Evolutionary conservation across 2,888 invertebrate genomes (phyloP), one percentile per base, ranked within the genome.

Genomic region (Eristalinus aeneus): DNA sequence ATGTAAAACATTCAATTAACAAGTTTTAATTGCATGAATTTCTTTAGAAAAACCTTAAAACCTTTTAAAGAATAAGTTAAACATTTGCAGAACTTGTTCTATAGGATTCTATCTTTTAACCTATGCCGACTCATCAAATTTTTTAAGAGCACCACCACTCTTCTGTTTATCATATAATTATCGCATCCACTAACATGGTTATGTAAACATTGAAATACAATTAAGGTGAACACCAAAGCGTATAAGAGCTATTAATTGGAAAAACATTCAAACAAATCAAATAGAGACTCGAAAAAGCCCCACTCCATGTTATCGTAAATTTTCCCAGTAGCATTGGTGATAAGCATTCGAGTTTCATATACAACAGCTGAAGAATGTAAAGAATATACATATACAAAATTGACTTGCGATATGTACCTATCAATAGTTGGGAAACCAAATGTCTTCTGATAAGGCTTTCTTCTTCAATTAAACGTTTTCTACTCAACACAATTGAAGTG

Each of bases 121-220:
- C 20, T 22, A 53, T 56, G 56, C 64, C 71, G 63, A 56, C 54
- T 23, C 31, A 71, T 65, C 58, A 67, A 78, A 79, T 34, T 10
- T 61, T 56, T 16, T 2, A 16, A 12, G 8, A 53, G 60, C 53
- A 65, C 9, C 9, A 36, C 34, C 8, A 27, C 36, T 39, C 22
- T 56, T 63, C 60, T 60, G 56, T 22, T 63, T 64, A 53, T 20
- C 61, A 58, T 46, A 58, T 46, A 27, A 54, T 39, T 53, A 78
- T 78, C 64, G 16, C 53, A 58, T 36, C 53, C 27, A 64, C 72
- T 67, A 67, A 72, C 53, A 79, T 73, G 54, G 60, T 72, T 67
- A 54, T 79, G 79, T 79, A 79, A 79, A 79, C 79, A 79, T 64
- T 20, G 61, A 79, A 79, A 61, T 31, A 79, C 72, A 79, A 79